These are phyloP conservation scores for Papilio aristodemus DNA, from an alignment of 1,140 invertebrate species.

Conservation along the genomic window DNA sequence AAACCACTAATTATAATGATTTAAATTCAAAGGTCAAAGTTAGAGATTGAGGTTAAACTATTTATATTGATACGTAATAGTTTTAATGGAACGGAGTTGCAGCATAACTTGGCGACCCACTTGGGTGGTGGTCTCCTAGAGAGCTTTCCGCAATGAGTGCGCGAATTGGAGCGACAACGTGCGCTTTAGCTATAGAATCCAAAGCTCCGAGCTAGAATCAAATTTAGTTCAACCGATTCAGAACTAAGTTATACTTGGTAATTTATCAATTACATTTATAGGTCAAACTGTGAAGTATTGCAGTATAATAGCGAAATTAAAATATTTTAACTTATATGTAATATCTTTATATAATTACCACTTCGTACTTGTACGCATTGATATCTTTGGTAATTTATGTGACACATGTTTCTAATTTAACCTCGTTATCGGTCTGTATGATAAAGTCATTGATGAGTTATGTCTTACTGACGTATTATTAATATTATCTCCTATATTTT, in stretches of 20 bases:
- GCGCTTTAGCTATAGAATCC: not conserved
- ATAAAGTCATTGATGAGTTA: not conserved
- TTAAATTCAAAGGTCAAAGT: not conserved
- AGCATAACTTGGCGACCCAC: not conserved
- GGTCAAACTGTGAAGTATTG: not conserved
- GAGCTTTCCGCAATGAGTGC: not conserved
- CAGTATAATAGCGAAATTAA: not conserved
- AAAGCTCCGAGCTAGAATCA: constrained; percentile 5
- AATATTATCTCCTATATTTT: not conserved
- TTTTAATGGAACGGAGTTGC: not conserved
- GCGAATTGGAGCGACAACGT: constrained; percentile 13
- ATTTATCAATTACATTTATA: constrained; percentile 20
- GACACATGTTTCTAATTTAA: not conserved
- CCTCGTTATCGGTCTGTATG: not conserved
- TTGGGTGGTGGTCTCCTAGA: not conserved
- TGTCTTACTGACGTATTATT: not conserved
- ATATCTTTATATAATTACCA: too few relatives aligned
- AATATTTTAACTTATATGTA: too few relatives aligned
- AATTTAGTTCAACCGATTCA: constrained; percentile 19
- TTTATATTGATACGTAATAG: not conserved
- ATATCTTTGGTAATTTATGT: not conserved
- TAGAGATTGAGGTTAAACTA: not conserved
- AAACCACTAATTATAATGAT: not conserved
- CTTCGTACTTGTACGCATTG: too few relatives aligned
- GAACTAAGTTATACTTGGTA: constrained; percentile 1